These are phyloP conservation scores for Centrocercus urophasianus DNA, from an alignment of 2,113 vertebrate species.

Conservation along the genomic window DNA sequence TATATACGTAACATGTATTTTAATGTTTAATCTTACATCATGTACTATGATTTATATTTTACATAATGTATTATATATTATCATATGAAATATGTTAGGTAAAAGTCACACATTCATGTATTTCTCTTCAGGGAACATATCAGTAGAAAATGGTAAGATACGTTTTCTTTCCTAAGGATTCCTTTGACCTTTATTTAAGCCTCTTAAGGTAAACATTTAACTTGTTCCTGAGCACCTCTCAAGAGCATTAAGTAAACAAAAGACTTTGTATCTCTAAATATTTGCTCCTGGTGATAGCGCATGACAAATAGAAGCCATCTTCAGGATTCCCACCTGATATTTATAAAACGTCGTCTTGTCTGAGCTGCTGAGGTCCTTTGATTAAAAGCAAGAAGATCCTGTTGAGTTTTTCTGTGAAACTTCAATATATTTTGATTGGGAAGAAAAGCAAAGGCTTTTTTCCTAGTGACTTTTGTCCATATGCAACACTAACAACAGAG, in stretches of 20 bases:
- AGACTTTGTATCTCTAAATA: slow-evolving; percentile 30
- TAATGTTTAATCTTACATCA: too few relatives aligned
- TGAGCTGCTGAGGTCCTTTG: not conserved
- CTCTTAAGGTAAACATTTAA: not conserved
- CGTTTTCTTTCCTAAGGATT: not conserved
- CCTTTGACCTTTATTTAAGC: slow-evolving; percentile 33
- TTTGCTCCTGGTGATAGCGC: slow-evolving; percentile 20
- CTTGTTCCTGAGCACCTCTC: not conserved
- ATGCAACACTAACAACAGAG: not conserved
- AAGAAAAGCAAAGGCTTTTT: not conserved
- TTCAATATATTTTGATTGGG: slow-evolving; percentile 25
- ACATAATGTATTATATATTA: not conserved
- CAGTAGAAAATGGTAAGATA: not conserved
- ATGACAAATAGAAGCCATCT: not conserved
- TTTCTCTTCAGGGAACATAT: not conserved
- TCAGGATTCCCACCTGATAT: slow-evolving; percentile 12
- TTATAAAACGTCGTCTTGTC: slow-evolving; percentile 13
- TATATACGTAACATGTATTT: not conserved
- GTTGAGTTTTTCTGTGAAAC: slow-evolving; percentile 6
- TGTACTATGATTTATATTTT: not conserved
- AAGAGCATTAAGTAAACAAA: slow-evolving; percentile 4
- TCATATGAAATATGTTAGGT: not conserved
- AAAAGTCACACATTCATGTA: not conserved
- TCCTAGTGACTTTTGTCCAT: not conserved
- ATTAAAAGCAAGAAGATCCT: not conserved